phyloP scores from a whole-genome alignment of 2,888 invertebrate genomes.

The Amphimallon solstitiale region DNA sequence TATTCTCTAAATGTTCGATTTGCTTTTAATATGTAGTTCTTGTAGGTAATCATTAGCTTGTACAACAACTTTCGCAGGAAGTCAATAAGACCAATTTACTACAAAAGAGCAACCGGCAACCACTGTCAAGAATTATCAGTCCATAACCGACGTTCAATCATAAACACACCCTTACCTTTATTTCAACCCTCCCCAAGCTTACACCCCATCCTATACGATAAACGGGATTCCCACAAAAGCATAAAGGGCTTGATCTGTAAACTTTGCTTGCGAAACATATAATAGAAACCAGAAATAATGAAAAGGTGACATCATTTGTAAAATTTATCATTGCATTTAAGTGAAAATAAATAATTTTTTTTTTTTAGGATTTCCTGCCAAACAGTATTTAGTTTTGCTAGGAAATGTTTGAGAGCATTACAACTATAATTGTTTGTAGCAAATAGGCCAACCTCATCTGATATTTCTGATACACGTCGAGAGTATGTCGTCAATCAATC shows the following conservation, averaged over 20 bases:
- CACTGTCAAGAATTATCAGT: constrained; percentile 56
- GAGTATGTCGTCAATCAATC: constrained; percentile 3
- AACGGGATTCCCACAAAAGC: constrained; percentile 28
- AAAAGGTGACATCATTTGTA: background rate
- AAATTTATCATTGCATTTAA: too few relatives aligned
- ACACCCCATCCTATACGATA: constrained; percentile 11
- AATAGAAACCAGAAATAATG: background rate
- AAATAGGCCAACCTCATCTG: background rate
- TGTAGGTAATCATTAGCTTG: background rate
- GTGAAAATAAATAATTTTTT: background rate
- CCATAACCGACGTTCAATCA: constrained; percentile 57
- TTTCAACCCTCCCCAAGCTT: constrained; percentile 11
- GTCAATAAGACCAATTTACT: constrained; percentile 54
- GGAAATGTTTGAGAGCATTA: background rate
- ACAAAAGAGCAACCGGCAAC: constrained; percentile 49
- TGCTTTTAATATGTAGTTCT: background rate
- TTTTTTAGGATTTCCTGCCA: background rate
- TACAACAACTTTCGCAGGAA: constrained; percentile 21
- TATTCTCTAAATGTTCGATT: background rate
- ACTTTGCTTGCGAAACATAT: background rate
- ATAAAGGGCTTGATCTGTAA: constrained; percentile 11
- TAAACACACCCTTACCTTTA: constrained; percentile 39
- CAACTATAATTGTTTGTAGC: background rate
- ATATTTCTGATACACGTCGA: background rate
- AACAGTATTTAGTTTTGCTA: background rate